These are phyloP conservation scores for Trachemys scripta DNA, from an alignment of 2,113 vertebrate species.

Conservation along the genomic window DNA sequence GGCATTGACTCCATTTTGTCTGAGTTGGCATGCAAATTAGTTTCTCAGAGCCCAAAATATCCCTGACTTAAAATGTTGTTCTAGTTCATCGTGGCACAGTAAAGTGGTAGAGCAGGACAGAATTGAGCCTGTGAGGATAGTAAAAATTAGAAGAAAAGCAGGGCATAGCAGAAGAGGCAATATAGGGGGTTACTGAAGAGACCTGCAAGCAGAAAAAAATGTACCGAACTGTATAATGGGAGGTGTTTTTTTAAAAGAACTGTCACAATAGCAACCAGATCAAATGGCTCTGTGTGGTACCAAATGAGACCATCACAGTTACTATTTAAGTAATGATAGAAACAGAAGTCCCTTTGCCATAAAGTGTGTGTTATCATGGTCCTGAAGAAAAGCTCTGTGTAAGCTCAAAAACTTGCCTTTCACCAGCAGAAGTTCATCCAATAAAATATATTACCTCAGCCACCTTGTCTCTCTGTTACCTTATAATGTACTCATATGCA, in stretches of 20 bases:
- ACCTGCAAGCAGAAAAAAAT: neutral
- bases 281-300: neutral
- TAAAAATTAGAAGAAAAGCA: neutral
- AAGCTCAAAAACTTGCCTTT: neutral
- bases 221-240: neutral
- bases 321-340: neutral
- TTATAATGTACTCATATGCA: neutral
- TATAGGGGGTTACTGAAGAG: neutral
- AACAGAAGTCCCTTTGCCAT: constrained; percentile 19
- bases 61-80: neutral
- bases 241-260: neutral
- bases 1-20: constrained; percentile 10
- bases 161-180: neutral
- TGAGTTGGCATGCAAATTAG: constrained; percentile 8
- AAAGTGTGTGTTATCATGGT: neutral
- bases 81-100: neutral
- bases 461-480: neutral
- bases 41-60: constrained; percentile 23
- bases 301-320: neutral
- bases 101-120: neutral
- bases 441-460: neutral
- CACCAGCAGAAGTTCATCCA: neutral
- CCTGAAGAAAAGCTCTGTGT: neutral
- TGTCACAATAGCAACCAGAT: neutral
- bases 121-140: neutral